Percentiles rank a stretch among this genome's conserved stretches.
These are phyloP conservation scores for Scopus umbretta DNA, from an alignment of 2,113 vertebrate genomes.

Conservation along the genomic window DNA sequence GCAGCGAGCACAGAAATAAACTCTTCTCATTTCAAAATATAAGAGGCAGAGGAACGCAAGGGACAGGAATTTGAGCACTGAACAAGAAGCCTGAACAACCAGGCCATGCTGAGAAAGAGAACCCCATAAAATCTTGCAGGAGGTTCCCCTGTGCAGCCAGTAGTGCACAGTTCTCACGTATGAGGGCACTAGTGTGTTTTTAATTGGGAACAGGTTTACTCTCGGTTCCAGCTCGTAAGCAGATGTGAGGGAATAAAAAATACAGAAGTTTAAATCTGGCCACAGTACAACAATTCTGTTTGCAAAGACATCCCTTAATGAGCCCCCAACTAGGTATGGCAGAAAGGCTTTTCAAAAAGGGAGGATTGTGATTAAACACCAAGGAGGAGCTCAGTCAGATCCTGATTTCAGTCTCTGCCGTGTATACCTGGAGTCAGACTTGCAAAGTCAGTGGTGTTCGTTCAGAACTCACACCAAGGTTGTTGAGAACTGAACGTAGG, in stretches of 20 bases:
- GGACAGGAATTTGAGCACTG: not conserved
- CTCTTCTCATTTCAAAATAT: not conserved
- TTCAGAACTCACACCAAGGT: not conserved
- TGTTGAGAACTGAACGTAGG: not conserved
- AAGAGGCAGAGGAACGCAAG: not conserved
- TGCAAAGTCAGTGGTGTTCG: not conserved
- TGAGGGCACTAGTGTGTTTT: slow-evolving; percentile 12
- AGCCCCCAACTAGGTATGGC: not conserved
- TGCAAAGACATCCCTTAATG: not conserved
- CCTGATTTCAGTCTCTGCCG: not conserved
- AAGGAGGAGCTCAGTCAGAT: not conserved
- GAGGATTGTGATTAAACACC: not conserved
- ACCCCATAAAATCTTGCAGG: not conserved
- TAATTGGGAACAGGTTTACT: not conserved
- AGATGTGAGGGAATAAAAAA: not conserved
- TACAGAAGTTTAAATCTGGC: not conserved
- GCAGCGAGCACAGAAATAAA: not conserved
- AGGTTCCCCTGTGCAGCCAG: not conserved
- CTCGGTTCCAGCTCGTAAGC: not conserved
- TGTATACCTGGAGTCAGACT: not conserved
- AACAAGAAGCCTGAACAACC: not conserved
- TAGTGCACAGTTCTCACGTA: not conserved
- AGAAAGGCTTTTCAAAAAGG: not conserved
- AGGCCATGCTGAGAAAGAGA: not conserved
- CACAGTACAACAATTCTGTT: not conserved